These are phyloP conservation scores for Ataeniobius toweri DNA, from an alignment of 2,797 vertebrate species.

Conservation along the genomic window DNA sequence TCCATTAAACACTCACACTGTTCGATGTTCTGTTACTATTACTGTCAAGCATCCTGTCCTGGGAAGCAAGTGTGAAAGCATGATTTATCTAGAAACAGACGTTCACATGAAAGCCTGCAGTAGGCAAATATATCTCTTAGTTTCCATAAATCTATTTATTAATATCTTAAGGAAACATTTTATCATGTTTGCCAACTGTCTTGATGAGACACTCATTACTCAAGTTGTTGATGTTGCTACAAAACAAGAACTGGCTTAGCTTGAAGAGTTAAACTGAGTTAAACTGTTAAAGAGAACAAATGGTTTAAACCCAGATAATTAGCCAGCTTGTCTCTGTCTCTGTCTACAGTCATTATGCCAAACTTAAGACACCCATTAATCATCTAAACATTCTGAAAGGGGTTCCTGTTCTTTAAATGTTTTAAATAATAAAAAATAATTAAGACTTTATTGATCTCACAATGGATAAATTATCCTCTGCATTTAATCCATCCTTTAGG, in stretches of 20 bases:
- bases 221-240: background rate
- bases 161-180: background rate
- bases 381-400: background rate
- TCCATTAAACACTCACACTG: background rate
- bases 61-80: background rate
- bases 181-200: background rate
- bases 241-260: background rate
- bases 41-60: background rate
- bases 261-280: background rate
- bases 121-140: background rate
- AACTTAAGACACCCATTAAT: slow-evolving; percentile 7
- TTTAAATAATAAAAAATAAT: background rate
- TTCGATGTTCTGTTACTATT: background rate
- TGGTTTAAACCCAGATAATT: background rate
- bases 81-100: background rate
- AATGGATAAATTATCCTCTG: too few species aligned
- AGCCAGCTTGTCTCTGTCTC: background rate
- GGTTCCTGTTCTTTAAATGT: background rate
- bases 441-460: too few species aligned
- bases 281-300: background rate
- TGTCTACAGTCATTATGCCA: background rate
- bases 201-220: background rate
- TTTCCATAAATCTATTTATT: background rate
- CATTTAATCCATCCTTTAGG: too few species aligned
- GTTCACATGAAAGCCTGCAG: slow-evolving; percentile 2